These are phyloP conservation scores for Hippocampus mohnikei DNA, from an alignment of 2,113 vertebrate genomes.

Conservation along the genomic window DNA sequence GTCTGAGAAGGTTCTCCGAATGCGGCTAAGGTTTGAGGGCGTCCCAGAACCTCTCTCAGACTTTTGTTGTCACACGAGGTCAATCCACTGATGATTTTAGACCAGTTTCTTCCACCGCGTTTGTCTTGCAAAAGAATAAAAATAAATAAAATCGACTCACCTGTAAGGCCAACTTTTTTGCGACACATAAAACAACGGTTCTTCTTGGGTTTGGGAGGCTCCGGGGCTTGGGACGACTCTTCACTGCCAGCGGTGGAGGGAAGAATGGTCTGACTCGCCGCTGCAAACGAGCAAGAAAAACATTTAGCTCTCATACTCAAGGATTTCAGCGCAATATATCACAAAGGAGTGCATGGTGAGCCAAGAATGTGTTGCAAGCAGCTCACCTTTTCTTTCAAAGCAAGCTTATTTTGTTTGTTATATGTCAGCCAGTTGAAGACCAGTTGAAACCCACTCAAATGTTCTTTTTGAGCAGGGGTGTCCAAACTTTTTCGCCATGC, in stretches of 20 bases:
- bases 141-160: slow-evolving; percentile 53
- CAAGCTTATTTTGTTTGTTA: neutral
- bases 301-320: neutral
- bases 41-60: no score
- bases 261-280: slow-evolving; percentile 57
- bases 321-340: no score
- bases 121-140: no score
- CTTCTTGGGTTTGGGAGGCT: slow-evolving; percentile 76
- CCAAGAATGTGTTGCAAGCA: neutral
- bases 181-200: slow-evolving; percentile 84
- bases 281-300: slow-evolving; percentile 26
- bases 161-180: slow-evolving; percentile 85
- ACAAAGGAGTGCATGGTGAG: neutral
- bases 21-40: no score
- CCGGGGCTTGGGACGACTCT: slow-evolving; percentile 58
- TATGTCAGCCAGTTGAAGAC: neutral
- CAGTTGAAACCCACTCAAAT: neutral
- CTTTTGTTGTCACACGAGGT: no score
- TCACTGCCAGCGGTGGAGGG: slow-evolving; percentile 56
- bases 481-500: no score
- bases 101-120: no score
- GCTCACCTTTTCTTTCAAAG: neutral
- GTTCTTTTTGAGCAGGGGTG: neutral
- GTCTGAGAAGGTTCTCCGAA: no score
- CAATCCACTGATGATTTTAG: no score